Conservation (phyloP, 2,113 vertebrate genomes). For the Burhinus bistriatus region DNA sequence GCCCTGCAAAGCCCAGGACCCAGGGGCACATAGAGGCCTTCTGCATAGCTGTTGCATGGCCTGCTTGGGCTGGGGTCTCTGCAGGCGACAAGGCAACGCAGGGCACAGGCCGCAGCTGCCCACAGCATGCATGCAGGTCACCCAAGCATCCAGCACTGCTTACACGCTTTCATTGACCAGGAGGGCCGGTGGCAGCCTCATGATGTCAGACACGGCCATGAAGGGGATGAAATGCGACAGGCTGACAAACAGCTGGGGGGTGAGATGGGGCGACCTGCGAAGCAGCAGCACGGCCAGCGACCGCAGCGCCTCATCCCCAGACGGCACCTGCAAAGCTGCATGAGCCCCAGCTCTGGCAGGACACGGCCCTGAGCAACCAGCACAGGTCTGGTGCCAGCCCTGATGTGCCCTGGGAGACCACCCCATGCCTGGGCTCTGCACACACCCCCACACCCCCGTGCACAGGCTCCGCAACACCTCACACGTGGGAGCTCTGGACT, state of each 20-base stretch:
- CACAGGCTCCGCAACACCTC: not conserved
- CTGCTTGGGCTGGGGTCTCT: not conserved
- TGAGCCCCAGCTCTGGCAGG: not conserved
- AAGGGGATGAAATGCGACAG: constrained; percentile 89
- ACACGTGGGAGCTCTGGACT: not conserved
- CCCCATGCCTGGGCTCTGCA: not conserved
- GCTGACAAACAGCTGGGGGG: constrained; percentile 87
- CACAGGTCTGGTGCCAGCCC: too few relatives aligned
- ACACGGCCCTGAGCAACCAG: not conserved
- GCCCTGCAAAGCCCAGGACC: not conserved
- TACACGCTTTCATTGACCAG: constrained; percentile 87
- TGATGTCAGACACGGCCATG: constrained; percentile 87
- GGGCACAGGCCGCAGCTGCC: not conserved
- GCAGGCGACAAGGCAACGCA: not conserved
- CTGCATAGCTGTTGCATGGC: not conserved
- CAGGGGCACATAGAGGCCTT: not conserved
- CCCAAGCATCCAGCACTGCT: constrained; percentile 68
- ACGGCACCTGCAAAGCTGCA: constrained; percentile 68
- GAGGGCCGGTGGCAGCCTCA: constrained; percentile 83
- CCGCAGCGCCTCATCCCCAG: constrained; percentile 82
- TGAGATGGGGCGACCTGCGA: constrained; percentile 81
- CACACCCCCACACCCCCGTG: not conserved
- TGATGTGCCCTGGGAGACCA: not conserved
- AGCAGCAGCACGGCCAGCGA: constrained; percentile 85
- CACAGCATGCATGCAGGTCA: fast-evolving